phyloP scores from a whole-genome alignment of 2,113 vertebrate species.

The Otis tarda region DNA sequence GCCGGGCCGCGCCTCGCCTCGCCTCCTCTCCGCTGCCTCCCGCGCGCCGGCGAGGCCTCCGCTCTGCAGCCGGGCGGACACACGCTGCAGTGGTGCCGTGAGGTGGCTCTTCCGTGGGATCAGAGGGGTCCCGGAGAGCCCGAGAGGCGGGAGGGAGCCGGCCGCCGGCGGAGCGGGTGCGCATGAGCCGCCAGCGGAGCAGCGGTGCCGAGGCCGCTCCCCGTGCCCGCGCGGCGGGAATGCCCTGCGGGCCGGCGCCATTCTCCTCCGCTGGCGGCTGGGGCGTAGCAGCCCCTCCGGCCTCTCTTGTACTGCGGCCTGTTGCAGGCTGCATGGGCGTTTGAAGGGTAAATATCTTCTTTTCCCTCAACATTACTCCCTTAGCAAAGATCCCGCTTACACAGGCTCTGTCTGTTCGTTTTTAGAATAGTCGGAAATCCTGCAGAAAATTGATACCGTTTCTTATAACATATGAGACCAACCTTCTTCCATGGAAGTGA shows the following conservation, averaged over 20 bases:
- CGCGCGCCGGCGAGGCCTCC: too few species aligned
- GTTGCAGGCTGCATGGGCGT: neutral
- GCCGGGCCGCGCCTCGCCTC: too few species aligned
- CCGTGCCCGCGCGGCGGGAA: neutral
- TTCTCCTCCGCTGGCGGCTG: neutral
- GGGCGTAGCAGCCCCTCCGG: neutral
- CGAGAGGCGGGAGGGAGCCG: neutral
- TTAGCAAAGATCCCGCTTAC: neutral
- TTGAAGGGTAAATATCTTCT: neutral
- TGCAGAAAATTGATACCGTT: accelerated
- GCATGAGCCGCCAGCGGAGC: too few species aligned
- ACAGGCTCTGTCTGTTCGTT: neutral
- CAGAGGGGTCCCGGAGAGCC: too few species aligned
- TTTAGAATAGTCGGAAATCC: neutral
- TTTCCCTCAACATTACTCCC: accelerated
- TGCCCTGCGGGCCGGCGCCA: neutral
- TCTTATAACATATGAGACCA: neutral
- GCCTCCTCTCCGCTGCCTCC: too few species aligned
- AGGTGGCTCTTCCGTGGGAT: too few species aligned
- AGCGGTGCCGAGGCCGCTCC: neutral
- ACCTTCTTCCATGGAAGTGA: accelerated
- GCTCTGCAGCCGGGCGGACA: too few species aligned
- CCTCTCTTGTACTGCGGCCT: neutral
- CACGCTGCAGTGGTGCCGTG: too few species aligned
- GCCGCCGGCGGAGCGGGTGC: too few species aligned